Evolutionary conservation across 2,797 vertebrate species (phyloP), one percentile per base, ranked within the genome.

Genomic region (Poeciliopsis presidionis): DNA sequence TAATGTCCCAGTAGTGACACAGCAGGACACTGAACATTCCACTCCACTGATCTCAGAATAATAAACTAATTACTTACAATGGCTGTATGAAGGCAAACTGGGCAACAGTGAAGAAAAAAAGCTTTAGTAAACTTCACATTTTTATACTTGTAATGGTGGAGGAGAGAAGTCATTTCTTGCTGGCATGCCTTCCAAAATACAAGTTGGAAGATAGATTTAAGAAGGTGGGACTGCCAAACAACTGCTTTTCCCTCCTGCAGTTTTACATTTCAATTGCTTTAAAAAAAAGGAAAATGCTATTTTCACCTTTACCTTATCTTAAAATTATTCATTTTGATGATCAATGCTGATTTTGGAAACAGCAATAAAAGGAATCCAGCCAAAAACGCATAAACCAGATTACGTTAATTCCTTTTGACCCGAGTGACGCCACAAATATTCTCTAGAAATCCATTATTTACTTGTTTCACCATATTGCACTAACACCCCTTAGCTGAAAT

Each of bases 401-500:
- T 73, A 22, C 3, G 5, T 3, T 36, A 5, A 22, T 33, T 72
- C 11, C 55, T n/a, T 39, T 43, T 55, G 39, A 41, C 51, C 36
- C 14, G 18, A 57, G n/a, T 67, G 33, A 67, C 28, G 39, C 49
- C 25, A n/a, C 6, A n/a, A 16, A 57, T 28, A 57, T 39, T 7
- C 22, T 57, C 2, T 16, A 51, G 18, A 46, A 63, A 61, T 46
- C 18, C 57, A 18, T 65, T 25, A 22, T 90, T 79, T 81, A 47
- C 3, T 1, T 39, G 0, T 67, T 7, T 18, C 2, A 41, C 41
- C 43, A 12, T 33, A 33, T 9, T 65, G 76, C 22, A 43, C 30
- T 18, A 61, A 12, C 65, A 72, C 74, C 25, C 33, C 36, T 75
- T 70, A 11, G 11, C 70, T n/a, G 4, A 74, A 81, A 88, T 39